Base-by-base conservation (phyloP, 2,797 vertebrate genomes). In the Hippocampus kuda region DNA sequence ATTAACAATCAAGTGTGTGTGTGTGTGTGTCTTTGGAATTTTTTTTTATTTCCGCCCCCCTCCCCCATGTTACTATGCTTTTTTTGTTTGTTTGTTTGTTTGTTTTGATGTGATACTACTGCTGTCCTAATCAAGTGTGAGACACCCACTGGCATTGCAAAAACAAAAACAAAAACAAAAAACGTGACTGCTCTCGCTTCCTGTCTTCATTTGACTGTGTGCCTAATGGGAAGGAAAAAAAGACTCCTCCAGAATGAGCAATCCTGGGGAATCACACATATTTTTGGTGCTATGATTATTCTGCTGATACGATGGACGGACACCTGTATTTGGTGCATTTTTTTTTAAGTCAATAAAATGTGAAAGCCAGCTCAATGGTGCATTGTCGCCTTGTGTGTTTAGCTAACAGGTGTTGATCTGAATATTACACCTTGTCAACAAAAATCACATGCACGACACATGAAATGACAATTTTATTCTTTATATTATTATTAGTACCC, bases 261-360 rank as follows among this genome's bases (percentile, higher is more conserved):
- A 53, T 66, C 53, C 48, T 65, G 42, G 24, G 24, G 24, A 46
- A 27, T 48, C 20, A n/a, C 26, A 65, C 30, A 2, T 38, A 53
- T 53, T 53, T 66, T 66, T 66, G 65, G 65, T 66, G 65, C 65
- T 66, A 66, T 66, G 18, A n/a, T 51, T 7, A 65, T 65, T 46
- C 53, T 66, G 59, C 59, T 66, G 48, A 30, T 49, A 18, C 22
- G 20, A 34, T 46, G 22, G 20, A 30, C 51, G 11, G 7, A 53
- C 13, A 48, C 48, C 48, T 53, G 65, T 34, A 34, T 66, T 53
- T 66, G 65, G 65, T 66, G 65, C 65, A 30, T 34, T 34, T 34
- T 34, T 53, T 66, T 60, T 66, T 66, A 38, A 51, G 48, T 34
- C 48, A 66, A 66, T 66, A 30, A 66, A 66, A n/a, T 51, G 3